phyloP scores from a whole-genome alignment of 2,888 invertebrate species.

The Lasioglossum zephyrum region DNA sequence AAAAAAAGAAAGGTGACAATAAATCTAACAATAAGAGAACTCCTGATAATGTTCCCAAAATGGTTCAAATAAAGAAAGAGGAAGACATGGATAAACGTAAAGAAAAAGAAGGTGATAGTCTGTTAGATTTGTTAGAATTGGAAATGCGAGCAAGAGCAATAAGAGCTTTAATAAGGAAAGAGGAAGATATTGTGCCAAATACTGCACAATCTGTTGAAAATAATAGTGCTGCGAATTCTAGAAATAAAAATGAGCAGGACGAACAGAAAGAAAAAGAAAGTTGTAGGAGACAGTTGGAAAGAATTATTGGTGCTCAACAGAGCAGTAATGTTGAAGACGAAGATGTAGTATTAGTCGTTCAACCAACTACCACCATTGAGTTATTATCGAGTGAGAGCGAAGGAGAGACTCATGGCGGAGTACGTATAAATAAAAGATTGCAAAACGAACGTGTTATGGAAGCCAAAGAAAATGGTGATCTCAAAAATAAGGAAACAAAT shows the following conservation, averaged over 20 bases:
- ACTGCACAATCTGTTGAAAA: constrained; percentile 43
- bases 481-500: constrained; percentile 26
- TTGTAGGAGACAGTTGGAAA: constrained; percentile 72
- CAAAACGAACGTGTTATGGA: constrained; percentile 64
- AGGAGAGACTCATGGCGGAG: constrained; percentile 59
- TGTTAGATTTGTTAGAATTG: constrained; percentile 86
- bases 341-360: constrained; percentile 82
- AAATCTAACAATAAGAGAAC: constrained; percentile 57
- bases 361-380: constrained; percentile 82
- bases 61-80: constrained; percentile 74
- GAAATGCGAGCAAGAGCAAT: constrained; percentile 87
- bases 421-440: constrained; percentile 63
- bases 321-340: constrained; percentile 77
- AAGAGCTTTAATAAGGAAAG: constrained; percentile 85
- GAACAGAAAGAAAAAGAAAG: constrained; percentile 69
- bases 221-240: constrained; percentile 48
- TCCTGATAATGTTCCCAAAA: constrained; percentile 44
- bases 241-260: constrained; percentile 56
- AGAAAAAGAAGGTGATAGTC: constrained; percentile 83
- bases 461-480: constrained; percentile 38
- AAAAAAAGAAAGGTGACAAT: constrained; percentile 65
- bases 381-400: constrained; percentile 81
- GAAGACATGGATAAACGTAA: constrained; percentile 68
- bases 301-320: constrained; percentile 72
- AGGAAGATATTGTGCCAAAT: constrained; percentile 79